phyloP scores from a whole-genome alignment of 2,888 invertebrate species.

The Cordilura impudica region DNA sequence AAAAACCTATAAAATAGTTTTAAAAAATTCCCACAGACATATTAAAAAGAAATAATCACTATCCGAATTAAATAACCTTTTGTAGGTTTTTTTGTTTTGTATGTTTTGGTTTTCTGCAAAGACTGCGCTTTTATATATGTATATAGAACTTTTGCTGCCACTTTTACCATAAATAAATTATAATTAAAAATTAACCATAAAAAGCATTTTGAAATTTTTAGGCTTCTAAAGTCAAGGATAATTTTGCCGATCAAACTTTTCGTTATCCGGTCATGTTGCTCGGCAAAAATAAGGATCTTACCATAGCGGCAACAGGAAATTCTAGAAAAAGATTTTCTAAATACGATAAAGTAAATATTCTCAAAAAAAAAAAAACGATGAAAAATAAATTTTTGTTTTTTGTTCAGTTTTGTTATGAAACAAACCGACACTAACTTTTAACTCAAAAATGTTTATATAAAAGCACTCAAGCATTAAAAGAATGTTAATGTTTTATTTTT shows the following conservation, averaged over 20 bases:
- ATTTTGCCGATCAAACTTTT: conserved; percentile 74
- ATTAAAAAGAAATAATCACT: neutral
- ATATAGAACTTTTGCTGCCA: conserved; percentile 12
- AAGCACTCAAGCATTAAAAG: neutral
- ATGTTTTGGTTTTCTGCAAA: conserved; percentile 19
- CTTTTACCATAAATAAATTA: neutral
- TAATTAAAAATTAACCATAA: conserved; percentile 25
- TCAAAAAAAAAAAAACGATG: neutral
- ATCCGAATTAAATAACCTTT: neutral
- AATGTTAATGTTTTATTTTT: neutral
- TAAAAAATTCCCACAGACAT: neutral
- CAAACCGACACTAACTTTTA: neutral
- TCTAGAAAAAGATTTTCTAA: conserved; percentile 76
- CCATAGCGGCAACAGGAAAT: conserved; percentile 76
- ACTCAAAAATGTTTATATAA: neutral
- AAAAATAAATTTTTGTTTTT: neutral
- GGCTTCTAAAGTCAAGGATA: conserved; percentile 66
- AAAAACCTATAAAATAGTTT: too few species aligned
- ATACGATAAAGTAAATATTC: conserved; percentile 78
- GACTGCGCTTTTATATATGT: conserved; percentile 36
- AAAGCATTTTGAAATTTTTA: conserved; percentile 61
- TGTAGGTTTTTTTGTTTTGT: neutral
- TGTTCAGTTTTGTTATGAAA: neutral
- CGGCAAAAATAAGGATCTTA: conserved; percentile 77
- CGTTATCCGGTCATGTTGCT: conserved; percentile 77